Base-by-base conservation (phyloP, 2,888 invertebrate species). In the Neocrepidodera transversa region DNA sequence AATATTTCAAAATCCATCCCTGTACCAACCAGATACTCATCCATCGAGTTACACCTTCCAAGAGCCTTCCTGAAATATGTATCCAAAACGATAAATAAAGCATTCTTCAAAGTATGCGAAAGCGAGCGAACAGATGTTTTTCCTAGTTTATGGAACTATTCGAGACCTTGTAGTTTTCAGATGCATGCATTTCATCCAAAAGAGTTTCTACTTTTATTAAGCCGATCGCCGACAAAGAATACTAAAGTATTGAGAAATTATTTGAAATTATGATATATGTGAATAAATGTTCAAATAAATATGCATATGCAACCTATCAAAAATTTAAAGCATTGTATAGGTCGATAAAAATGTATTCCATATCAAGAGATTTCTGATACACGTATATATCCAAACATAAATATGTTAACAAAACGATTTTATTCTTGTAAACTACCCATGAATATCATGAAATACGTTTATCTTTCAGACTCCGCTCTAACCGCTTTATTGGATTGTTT, bases 401-500 rank as follows among this genome's bases (percentile, higher is more conserved):
- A 43, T 43, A 43, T 43, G 43, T 43, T 43, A 43, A 43, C 43
- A 43, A 20, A 43, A 43, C 43, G 20, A 23, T 43, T 43, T 23
- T 23, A 23, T 40, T 43, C 43, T 20, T 43, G 43, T 43, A 43
- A 43, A 43, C 20, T 43, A 43, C 23, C 40, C 43, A 23, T 43
- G 43, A 43, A 43, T 43, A 43, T 43, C 43, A 23, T 13, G 43
- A 43, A 43, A 40, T 40, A 40, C 16, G 40, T n/a, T 40, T 43
- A 18, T 11, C 26, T 40, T 13, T 8, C 43, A 43, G 20, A 43
- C 20, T 43, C n/a, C 5, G 20, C 18, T 20, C 23, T n/a, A 43
- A 43, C 43, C 43, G 43, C 23, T 43, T 43, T 43, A 43, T 43
- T 43, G 43, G 43, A 43, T 43, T 43, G 43, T 18, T 20, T 43